Conservation (phyloP, 2,113 vertebrate species). For the Podarcis cretensis region DNA sequence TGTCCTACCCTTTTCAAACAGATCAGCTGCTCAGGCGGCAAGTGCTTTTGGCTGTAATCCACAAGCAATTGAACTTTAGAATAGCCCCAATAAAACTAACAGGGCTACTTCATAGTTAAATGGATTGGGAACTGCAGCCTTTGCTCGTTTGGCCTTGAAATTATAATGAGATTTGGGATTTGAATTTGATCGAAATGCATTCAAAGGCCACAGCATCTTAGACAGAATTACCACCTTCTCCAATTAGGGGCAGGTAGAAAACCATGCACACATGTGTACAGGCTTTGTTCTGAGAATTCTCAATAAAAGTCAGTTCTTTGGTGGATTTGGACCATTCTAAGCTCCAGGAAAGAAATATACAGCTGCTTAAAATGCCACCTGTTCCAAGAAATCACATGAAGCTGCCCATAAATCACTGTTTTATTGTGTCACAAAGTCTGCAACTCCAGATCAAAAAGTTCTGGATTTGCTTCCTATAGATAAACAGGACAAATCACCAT, state of each 20-base stretch:
- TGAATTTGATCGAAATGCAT: constrained; percentile 3
- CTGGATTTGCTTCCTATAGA: not conserved
- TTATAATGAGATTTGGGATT: not conserved
- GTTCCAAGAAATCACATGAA: not conserved
- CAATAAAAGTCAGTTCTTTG: not conserved
- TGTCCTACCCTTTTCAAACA: not conserved
- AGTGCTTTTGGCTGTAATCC: not conserved
- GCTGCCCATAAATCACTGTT: accelerated
- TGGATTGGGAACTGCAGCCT: not conserved
- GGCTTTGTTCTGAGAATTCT: not conserved
- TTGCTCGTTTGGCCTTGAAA: not conserved
- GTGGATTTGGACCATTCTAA: not conserved
- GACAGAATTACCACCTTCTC: not conserved
- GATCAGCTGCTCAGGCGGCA: not conserved
- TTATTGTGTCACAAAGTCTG: not conserved
- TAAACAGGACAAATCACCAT: not conserved
- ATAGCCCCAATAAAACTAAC: not conserved
- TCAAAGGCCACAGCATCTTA: not conserved
- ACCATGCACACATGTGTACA: not conserved
- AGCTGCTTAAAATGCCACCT: constrained; percentile 3
- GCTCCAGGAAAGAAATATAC: not conserved
- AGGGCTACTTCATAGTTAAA: not conserved
- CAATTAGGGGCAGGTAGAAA: not conserved
- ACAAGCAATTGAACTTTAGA: not conserved
- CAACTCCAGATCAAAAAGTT: not conserved